Evolutionary conservation across 2,113 vertebrate genomes (phyloP).

Genomic region (Lagopus muta): DNA sequence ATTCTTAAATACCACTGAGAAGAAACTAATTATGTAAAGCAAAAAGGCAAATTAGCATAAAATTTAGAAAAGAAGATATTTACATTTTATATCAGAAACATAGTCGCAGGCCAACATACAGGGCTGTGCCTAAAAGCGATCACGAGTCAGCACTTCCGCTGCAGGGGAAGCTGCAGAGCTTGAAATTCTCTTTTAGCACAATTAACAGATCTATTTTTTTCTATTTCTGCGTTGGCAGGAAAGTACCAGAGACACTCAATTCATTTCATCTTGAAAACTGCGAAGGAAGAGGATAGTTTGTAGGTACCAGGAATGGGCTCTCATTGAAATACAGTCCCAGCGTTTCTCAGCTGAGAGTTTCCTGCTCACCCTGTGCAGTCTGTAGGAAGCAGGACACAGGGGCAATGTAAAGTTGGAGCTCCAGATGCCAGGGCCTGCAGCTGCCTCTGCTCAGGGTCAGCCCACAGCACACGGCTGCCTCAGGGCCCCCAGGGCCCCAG

Average conservation of each 20-base stretch:
- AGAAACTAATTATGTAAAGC: not conserved
- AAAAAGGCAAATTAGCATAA: not conserved
- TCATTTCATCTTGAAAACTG: not conserved
- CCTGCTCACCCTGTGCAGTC: not conserved
- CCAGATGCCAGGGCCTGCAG: not conserved
- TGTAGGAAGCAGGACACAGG: not conserved
- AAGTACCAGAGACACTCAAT: not conserved
- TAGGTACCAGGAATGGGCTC: not conserved
- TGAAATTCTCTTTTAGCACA: not conserved
- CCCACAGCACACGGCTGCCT: not conserved
- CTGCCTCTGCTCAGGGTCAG: not conserved
- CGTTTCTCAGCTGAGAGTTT: not conserved
- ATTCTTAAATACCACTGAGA: not conserved
- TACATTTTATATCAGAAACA: not conserved
- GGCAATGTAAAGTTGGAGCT: fast-evolving
- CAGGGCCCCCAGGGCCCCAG: not conserved
- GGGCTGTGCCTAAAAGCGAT: not conserved
- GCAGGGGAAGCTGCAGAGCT: not conserved
- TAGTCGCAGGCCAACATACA: not conserved
- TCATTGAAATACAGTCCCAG: not conserved
- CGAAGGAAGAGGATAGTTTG: not conserved
- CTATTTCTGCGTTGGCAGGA: not conserved
- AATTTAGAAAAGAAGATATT: not conserved
- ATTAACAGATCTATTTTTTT: not conserved
- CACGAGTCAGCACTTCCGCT: not conserved